phyloP scores from a whole-genome alignment of 35 echinoderm and acorn worm genomes.

The Holothuria glaberrima region DNA sequence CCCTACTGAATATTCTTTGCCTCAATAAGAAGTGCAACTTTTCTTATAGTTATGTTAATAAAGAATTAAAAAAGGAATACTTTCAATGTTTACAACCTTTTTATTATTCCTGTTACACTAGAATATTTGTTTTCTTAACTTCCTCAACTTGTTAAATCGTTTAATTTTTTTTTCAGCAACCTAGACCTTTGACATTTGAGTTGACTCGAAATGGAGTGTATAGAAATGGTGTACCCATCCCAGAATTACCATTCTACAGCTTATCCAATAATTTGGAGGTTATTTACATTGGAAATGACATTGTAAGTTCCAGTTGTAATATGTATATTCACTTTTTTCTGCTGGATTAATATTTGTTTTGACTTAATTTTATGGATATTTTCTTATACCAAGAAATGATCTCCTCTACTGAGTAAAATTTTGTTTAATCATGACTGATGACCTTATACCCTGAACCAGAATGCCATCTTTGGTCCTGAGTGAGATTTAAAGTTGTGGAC shows the following conservation, averaged over 20 bases:
- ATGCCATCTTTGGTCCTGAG: no score
- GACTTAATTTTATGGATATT: no score
- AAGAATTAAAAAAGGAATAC: no score
- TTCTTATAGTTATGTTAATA: no score
- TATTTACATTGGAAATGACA: conserved; percentile 36
- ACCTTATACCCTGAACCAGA: no score
- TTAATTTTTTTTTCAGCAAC: neutral
- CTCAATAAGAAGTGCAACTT: no score
- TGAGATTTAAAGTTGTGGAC: no score
- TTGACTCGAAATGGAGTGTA: neutral
- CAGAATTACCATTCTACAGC: conserved; percentile 2
- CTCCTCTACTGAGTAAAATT: no score
- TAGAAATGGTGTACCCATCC: neutral
- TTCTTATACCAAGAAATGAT: no score
- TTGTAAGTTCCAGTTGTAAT: conserved; percentile 24
- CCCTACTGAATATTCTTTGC: no score
- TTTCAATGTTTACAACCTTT: no score
- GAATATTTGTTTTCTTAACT: neutral
- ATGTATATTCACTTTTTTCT: neutral
- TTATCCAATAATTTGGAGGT: neutral
- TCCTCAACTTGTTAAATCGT: neutral
- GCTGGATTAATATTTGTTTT: neutral
- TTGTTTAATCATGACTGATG: no score
- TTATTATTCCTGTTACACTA: neutral
- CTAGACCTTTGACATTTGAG: conserved; percentile 14